These are phyloP conservation scores for Notodonta ziczac DNA, from an alignment of 2,888 invertebrate genomes.

Conservation along the genomic window DNA sequence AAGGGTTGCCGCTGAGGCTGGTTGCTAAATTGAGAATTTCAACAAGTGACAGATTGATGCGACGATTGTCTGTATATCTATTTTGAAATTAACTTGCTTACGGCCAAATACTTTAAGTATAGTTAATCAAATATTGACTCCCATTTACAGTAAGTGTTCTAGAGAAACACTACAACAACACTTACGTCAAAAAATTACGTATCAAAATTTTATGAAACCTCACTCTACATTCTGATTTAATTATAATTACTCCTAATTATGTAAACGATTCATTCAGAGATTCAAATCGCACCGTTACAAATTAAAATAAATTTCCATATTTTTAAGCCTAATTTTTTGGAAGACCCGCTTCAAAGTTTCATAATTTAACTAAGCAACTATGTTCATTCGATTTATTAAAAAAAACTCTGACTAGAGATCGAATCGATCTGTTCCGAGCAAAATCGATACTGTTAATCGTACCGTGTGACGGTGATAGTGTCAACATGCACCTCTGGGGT, in stretches of 20 bases:
- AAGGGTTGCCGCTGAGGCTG: neutral
- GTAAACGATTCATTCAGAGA: too few relatives aligned
- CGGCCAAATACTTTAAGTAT: too few relatives aligned
- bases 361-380: neutral
- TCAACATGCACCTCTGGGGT: slow-evolving; percentile 52
- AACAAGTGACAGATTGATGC: neutral
- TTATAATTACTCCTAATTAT: too few relatives aligned
- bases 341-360: neutral
- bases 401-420: slow-evolving; percentile 12
- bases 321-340: neutral
- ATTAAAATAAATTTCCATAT: neutral
- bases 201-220: too few relatives aligned
- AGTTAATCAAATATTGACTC: too few relatives aligned
- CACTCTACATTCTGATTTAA: too few relatives aligned
- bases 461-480: slow-evolving; percentile 49
- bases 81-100: too few relatives aligned
- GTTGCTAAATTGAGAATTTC: neutral
- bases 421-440: slow-evolving; percentile 51
- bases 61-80: too few relatives aligned
- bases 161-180: too few relatives aligned
- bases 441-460: slow-evolving; percentile 46
- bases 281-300: too few relatives aligned
- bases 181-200: too few relatives aligned
- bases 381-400: slow-evolving; percentile 13
- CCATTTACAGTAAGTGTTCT: too few relatives aligned